Base-by-base conservation (phyloP, 2,797 vertebrate genomes). In the Sciurus carolinensis region DNA sequence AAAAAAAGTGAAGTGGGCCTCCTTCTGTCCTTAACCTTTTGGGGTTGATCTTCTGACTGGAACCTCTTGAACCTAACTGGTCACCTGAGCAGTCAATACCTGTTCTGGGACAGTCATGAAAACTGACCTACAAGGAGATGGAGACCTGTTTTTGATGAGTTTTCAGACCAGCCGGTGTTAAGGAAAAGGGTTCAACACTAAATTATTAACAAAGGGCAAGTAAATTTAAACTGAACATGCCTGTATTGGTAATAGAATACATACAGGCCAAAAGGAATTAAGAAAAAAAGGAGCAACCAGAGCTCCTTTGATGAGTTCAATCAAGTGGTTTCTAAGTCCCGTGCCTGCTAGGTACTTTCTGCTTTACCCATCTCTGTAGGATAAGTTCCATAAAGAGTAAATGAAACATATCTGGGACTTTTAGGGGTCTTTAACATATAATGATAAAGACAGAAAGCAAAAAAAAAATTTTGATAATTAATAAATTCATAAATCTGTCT, bases 391-490 rank as follows among this genome's bases (percentile, higher is more conserved):
- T 3, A 30, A 87, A 76, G 62, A 81, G 20, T 30, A 87, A 52
- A 89, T 79, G 24, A 44, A 67, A 69, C 11, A 67, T 50, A 62
- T 33, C 44, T 84, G n/a, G 54, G 69, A 66, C 18, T 66, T 80
- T 69, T 11, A 66, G 50, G 20, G 72, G 44, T 82, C 62, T 93
- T 67, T 95, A 64, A 69, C 59, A 77, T 94, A 87, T 80, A 93
- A 64, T 14, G 26, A 62, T 71, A 84, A 90, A 57, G 71, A 59
- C 80, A 90, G 24, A 28, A 81, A 33, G 50, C 36, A 57, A 14
- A 82, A 47, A 52, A n/a, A 39, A 47, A 47, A 7, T 7, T 7
- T n/a, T 26, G 66, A 47, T 54, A 83, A 39, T 14, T 17, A n/a
- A 47, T 52, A 57, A 54, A 26, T 57, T 66, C 52, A 90, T 75